phyloP scores from a whole-genome alignment of 2,797 vertebrate species.

The Micropoecilia bifurca region DNA sequence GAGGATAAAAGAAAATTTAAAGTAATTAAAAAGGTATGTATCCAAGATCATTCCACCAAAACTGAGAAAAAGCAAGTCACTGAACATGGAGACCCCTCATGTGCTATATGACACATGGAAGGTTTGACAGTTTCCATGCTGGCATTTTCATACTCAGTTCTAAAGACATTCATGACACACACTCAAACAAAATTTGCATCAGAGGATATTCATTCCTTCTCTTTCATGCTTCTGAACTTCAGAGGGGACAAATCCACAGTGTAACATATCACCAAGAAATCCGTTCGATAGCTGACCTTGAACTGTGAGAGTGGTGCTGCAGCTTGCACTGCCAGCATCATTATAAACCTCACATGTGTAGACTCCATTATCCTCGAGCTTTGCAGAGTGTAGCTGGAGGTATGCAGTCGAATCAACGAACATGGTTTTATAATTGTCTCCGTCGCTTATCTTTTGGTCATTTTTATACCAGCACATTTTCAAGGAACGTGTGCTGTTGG shows the following conservation, averaged over 20 bases:
- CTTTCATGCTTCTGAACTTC: slow-evolving; percentile 45
- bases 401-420: slow-evolving; percentile 87
- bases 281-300: slow-evolving; percentile 88
- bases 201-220: slow-evolving; percentile 18
- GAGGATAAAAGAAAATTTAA: neutral
- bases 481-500: slow-evolving; percentile 85
- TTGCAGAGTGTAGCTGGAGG: slow-evolving; percentile 86
- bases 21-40: neutral
- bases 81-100: slow-evolving; percentile 18
- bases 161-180: slow-evolving; percentile 9
- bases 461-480: slow-evolving; percentile 93
- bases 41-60: slow-evolving; percentile 1
- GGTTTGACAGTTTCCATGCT: neutral
- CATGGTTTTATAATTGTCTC: slow-evolving; percentile 85
- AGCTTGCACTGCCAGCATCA: slow-evolving; percentile 90
- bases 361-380: slow-evolving; percentile 87
- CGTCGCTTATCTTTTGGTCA: slow-evolving; percentile 85
- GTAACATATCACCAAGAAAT: neutral
- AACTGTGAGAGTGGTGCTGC: slow-evolving; percentile 89
- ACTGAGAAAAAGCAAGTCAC: neutral
- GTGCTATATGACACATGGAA: slow-evolving; percentile 25
- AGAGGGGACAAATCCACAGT: slow-evolving; percentile 15
- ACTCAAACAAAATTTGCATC: slow-evolving; percentile 8
- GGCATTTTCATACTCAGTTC: neutral
- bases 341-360: slow-evolving; percentile 95